Evolutionary conservation across 2,888 invertebrate genomes (phyloP), one percentile per base, ranked within the genome.

Genomic region (Drosophila anomelani): DNA sequence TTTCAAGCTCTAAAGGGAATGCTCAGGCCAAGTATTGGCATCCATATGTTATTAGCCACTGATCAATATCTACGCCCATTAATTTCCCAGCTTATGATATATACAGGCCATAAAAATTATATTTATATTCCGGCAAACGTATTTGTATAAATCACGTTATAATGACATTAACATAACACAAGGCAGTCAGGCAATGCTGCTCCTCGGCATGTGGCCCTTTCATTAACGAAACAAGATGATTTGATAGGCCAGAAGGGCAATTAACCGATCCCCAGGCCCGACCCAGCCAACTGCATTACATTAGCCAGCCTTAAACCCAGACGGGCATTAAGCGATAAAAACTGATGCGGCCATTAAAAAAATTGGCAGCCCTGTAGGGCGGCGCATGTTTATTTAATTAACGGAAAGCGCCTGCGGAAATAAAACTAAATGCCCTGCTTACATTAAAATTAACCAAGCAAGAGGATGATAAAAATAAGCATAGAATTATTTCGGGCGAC

Each of bases 311-410:
- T 43, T 43, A 43, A 36, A 0, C 20, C 51, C 51, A 23, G 51
- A 34, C 49, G 20, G 47, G 56, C 78, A 80, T 81, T 75, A 64
- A 79, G 81, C 75, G 61, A 84, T 86, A 86, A 83, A 83, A 83
- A 76, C 86, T 67, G 70, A 81, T 79, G 76, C 63, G 73, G 53
- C 49, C 79, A 85, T 80, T 79, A 82, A 78, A 73, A 69, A 66
- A 69, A 73, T 70, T 26, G 47, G 47, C 20, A 36, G 67, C 34
- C 20, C 10, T 26, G 26, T 26, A 26, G 4, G n/a, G n/a, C 75
- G 63, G 69, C 58, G 70, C 67, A 74, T 77, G 75, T 81, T 87
- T 77, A 82, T 84, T 86, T 85, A 82, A 85, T 86, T 87, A 86
- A 86, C 74, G 32, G 17, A 67, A 57, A 73, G 55, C 56, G 56